phyloP scores from a whole-genome alignment of 2,888 invertebrate genomes.

The Hypena proboscidalis region DNA sequence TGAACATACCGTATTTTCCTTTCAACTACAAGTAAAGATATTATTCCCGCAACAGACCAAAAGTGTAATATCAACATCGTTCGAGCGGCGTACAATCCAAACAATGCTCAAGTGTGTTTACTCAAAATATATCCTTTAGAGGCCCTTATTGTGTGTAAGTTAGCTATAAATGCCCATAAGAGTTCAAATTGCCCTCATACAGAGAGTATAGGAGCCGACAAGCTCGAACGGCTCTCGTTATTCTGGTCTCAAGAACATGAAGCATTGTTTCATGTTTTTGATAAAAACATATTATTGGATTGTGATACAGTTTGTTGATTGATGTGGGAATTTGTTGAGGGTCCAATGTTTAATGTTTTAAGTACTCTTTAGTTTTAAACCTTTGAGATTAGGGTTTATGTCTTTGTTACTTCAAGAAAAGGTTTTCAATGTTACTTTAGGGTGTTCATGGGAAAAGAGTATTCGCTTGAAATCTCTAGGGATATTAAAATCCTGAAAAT shows the following conservation, averaged over 20 bases:
- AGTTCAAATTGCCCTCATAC: slow-evolving; percentile 67
- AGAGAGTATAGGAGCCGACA: slow-evolving; percentile 52
- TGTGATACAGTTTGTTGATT: slow-evolving; percentile 65
- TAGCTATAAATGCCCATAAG: slow-evolving; percentile 66
- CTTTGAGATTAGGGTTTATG: neutral
- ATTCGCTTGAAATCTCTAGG: too few species aligned
- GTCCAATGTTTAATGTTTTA: slow-evolving; percentile 6
- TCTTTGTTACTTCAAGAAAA: neutral
- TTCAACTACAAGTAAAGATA: neutral
- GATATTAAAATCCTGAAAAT: too few species aligned
- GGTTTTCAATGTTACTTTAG: neutral
- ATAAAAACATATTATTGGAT: slow-evolving; percentile 65
- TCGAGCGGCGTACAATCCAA: slow-evolving; percentile 48
- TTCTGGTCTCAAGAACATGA: slow-evolving; percentile 48
- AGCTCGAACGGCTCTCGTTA: slow-evolving; percentile 64
- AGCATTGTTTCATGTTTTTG: slow-evolving; percentile 70
- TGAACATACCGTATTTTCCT: neutral
- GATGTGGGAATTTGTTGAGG: slow-evolving; percentile 67
- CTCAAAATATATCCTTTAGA: slow-evolving; percentile 76
- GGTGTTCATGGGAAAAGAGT: neutral
- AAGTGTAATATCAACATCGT: slow-evolving; percentile 59
- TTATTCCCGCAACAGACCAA: slow-evolving; percentile 12
- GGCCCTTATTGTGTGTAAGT: slow-evolving; percentile 58
- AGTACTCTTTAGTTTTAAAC: slow-evolving; percentile 1
- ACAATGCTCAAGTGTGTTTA: slow-evolving; percentile 77